Percentiles rank a stretch among this genome's conserved stretches.
These are phyloP conservation scores for Drosophila quadrilineata DNA, from an alignment of 1,140 invertebrate genomes.

Conservation along the genomic window DNA sequence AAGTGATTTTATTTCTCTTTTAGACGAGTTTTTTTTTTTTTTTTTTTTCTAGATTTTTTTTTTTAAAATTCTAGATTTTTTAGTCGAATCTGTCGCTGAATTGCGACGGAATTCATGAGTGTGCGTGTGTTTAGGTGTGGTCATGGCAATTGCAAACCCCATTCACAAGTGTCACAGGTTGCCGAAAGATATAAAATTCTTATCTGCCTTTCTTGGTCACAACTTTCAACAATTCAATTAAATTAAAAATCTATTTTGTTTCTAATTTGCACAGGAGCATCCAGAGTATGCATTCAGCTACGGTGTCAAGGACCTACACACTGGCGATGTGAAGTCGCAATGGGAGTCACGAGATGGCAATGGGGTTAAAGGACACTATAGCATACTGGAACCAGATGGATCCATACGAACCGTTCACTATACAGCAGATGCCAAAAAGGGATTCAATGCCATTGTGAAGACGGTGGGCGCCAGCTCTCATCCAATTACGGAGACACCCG, in stretches of 20 bases:
- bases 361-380: constrained; percentile 85
- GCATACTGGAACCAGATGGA: constrained; percentile 86
- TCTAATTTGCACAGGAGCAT: constrained; percentile 82
- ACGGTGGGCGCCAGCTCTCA: constrained; percentile 83
- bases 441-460: constrained; percentile 86
- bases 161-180: neutral
- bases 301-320: constrained; percentile 86
- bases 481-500: constrained; percentile 81
- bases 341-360: constrained; percentile 84
- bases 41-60: too few relatives aligned
- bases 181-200: neutral
- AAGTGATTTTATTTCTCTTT: constrained; percentile 38
- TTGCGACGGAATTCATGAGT: neutral
- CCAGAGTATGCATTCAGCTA: constrained; percentile 87
- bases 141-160: constrained; percentile 19
- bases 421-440: constrained; percentile 84
- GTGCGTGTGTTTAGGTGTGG: constrained; percentile 22
- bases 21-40: too few relatives aligned
- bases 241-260: too few relatives aligned
- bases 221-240: too few relatives aligned
- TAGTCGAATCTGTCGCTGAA: constrained; percentile 1
- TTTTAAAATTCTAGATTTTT: constrained; percentile 54
- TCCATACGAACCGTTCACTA: constrained; percentile 84
- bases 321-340: constrained; percentile 86
- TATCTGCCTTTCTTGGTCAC: too few relatives aligned